These are phyloP conservation scores for Montipora foliosa DNA, from an alignment of 64 coral and sea anemone species.

Conservation along the genomic window DNA sequence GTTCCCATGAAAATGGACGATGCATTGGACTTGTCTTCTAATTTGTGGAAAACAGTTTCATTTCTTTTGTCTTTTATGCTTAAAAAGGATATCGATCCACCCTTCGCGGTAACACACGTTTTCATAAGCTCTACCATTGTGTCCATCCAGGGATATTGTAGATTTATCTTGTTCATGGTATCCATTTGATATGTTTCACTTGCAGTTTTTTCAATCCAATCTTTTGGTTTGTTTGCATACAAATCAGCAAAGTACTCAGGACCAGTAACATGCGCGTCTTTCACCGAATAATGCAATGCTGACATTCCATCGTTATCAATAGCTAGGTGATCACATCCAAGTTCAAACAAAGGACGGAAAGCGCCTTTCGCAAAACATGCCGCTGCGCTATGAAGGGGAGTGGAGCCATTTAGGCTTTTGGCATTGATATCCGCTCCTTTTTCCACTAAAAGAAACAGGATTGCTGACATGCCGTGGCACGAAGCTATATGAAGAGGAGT, in stretches of 20 bases:
- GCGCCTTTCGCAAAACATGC: constrained; percentile 19
- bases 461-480: constrained; percentile 10
- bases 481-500: constrained; percentile 74
- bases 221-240: constrained; percentile 61
- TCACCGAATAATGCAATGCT: constrained; percentile 49
- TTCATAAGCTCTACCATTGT: not conserved
- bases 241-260: constrained; percentile 59
- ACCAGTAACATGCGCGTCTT: not conserved
- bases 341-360: constrained; percentile 35
- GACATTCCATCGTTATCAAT: constrained; percentile 44
- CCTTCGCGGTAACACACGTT: not conserved
- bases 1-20: not conserved
- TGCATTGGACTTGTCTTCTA: not conserved
- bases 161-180: not conserved
- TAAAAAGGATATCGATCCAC: not conserved
- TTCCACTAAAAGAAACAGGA: constrained; percentile 22
- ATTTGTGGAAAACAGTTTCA: not conserved
- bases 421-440: constrained; percentile 23
- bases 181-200: not conserved
- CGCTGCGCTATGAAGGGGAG: constrained; percentile 71
- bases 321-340: constrained; percentile 52
- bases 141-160: not conserved
- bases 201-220: not conserved
- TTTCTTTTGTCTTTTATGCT: not conserved
- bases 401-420: constrained; percentile 46